phyloP scores from a whole-genome alignment of 2,888 invertebrate species.

The Anorthoa munda region DNA sequence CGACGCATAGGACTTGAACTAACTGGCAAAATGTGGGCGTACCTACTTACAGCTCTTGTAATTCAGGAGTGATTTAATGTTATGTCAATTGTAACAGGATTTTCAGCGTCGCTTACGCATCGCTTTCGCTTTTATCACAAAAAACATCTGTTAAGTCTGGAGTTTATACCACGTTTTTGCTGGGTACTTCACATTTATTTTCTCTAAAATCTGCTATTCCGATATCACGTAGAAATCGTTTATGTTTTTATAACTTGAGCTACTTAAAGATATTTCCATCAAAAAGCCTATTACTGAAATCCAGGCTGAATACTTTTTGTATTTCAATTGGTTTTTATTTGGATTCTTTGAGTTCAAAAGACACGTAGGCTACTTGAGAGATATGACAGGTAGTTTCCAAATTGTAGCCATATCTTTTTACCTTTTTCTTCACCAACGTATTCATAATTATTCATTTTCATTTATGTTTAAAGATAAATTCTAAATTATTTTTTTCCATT shows the following conservation, averaged over 20 bases:
- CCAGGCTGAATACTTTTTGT: neutral
- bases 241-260: slow-evolving; percentile 6
- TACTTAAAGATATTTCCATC: slow-evolving; percentile 7
- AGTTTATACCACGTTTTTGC: neutral
- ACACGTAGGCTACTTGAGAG: neutral
- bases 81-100: neutral
- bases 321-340: neutral
- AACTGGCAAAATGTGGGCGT: neutral
- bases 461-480: no score
- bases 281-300: slow-evolving; percentile 10
- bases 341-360: neutral
- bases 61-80: neutral
- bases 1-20: neutral
- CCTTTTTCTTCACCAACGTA: neutral
- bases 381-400: neutral
- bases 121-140: neutral
- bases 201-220: neutral
- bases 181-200: neutral
- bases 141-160: neutral
- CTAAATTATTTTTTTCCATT: no score
- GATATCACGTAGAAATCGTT: slow-evolving; percentile 28
- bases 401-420: neutral
- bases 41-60: neutral
- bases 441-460: neutral
- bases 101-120: neutral